Evolutionary conservation across 2,888 invertebrate genomes (phyloP), one percentile per base, ranked within the genome.

Genomic region (Dorcus hopei): DNA sequence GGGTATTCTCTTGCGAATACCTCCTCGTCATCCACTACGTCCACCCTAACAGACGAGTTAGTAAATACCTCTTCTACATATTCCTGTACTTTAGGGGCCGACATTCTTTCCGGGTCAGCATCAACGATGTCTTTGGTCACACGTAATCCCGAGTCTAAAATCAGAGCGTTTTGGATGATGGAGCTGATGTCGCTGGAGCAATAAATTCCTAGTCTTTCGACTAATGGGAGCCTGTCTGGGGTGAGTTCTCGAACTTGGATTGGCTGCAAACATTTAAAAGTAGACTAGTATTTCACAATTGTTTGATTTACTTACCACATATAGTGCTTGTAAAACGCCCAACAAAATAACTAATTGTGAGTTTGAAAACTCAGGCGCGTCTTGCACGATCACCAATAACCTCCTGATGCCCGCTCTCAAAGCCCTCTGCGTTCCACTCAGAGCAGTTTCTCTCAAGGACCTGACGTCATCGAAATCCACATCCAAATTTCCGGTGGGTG

Each of bases 71-170:
- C 76, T 52, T 79, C 79, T 0, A 95, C 80, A 76, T 95, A 95
- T 54, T 86, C 83, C 62, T 89, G 92, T 4, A 91, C 88, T 53
- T 81, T 81, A 0, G 87, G 87, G 7, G 96, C 90, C 9, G 91
- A 83, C 95, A 96, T 96, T 65, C 94, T 83, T 78, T 95, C 95
- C 0, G 96, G 95, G 79, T 96, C 95, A 0, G 88, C 88, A 51
- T 91, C 93, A 64, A 89, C 87, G 70, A 88, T 85, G 76, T 88
- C 88, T 59, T 87, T 83, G 9, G 87, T 83, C 54, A 85, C 83
- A 71, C 80, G 87, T 81, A 91, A 83, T 56, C 91, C 91, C 57
- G 81, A 80, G 76, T 94, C 93, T 49, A 94, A 78, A n/a, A 86
- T 83, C 43, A 79, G 74, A 1, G 89, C 90, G n/a, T 87, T 79